phyloP scores from a whole-genome alignment of 2,888 invertebrate species.

The Ormyrus nitidulus region DNA sequence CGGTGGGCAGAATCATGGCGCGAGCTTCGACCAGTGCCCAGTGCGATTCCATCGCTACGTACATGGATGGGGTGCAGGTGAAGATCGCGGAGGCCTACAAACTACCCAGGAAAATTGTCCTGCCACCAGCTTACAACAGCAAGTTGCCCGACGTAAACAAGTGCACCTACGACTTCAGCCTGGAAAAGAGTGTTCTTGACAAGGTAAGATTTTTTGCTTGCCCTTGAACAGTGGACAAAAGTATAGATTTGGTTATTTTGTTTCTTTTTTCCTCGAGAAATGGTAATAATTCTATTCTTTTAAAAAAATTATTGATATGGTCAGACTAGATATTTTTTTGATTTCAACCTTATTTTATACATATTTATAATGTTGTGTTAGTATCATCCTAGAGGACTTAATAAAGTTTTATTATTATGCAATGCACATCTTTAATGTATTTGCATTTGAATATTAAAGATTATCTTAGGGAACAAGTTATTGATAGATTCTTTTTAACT shows the following conservation, averaged over 20 bases:
- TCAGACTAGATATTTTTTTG: background rate
- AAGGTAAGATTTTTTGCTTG: slow-evolving; percentile 73
- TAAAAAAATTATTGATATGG: background rate
- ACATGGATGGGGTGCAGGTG: slow-evolving; percentile 90
- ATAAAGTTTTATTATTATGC: background rate
- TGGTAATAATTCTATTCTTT: background rate
- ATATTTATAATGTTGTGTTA: too few species aligned
- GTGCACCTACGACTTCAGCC: slow-evolving; percentile 82
- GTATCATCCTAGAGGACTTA: too few species aligned
- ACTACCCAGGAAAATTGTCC: slow-evolving; percentile 83
- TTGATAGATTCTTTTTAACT: too few species aligned
- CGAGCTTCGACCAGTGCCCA: slow-evolving; percentile 66
- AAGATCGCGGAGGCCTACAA: slow-evolving; percentile 93
- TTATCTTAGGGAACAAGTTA: too few species aligned
- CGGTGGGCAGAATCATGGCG: slow-evolving; percentile 63
- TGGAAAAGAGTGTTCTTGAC: slow-evolving; percentile 84
- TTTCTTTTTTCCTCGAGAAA: background rate
- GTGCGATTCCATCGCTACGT: slow-evolving; percentile 76
- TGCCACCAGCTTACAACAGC: slow-evolving; percentile 78
- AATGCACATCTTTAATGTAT: too few species aligned
- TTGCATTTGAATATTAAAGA: too few species aligned
- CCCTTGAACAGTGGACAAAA: background rate
- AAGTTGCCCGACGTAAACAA: slow-evolving; percentile 78
- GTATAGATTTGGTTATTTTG: background rate
- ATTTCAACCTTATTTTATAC: background rate